Conservation (phyloP, 2,797 vertebrate genomes). For the Rallus crepitans region DNA sequence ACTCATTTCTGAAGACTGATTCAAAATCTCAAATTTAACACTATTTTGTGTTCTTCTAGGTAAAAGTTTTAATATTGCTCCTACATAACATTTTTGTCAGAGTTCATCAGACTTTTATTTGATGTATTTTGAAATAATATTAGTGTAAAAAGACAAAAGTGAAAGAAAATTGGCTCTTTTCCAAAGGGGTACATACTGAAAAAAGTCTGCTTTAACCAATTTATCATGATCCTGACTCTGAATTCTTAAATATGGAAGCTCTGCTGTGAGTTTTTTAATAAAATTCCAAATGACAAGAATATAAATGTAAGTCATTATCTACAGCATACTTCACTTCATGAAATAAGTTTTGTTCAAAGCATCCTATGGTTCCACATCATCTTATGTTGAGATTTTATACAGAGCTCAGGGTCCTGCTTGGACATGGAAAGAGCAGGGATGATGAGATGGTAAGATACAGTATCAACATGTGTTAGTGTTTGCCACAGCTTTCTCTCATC, state of each 20-base stretch:
- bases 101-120: neutral
- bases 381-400: neutral
- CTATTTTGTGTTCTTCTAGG: neutral
- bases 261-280: neutral
- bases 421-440: neutral
- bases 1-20: neutral
- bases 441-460: neutral
- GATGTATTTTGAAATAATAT: neutral
- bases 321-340: neutral
- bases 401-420: neutral
- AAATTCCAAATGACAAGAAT: neutral
- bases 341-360: neutral
- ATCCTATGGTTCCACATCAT: neutral
- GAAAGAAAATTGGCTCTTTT: neutral
- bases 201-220: neutral
- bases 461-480: neutral
- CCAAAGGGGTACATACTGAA: neutral
- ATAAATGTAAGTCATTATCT: neutral
- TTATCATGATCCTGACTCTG: neutral
- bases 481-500: neutral
- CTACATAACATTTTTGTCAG: neutral
- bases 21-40: neutral
- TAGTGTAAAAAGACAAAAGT: neutral
- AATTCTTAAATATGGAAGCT: neutral
- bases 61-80: neutral